Evolutionary conservation across 2,797 vertebrate genomes (phyloP), one percentile per base, ranked within the genome.

Genomic region (Phrynocephalus guinanensis): DNA sequence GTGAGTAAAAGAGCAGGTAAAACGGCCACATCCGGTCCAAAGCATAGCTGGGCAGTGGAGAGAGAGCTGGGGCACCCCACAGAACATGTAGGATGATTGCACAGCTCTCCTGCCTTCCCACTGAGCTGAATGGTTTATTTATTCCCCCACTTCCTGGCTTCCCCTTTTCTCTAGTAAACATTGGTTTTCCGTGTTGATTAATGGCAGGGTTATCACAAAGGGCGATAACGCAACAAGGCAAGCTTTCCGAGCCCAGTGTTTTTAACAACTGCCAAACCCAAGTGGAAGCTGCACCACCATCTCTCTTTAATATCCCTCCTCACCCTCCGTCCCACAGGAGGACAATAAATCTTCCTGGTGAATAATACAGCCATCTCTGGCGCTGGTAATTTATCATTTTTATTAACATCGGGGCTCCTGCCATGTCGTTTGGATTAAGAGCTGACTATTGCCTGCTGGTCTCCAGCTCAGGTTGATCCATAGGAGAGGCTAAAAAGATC

Each of bases 251-350:
- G 86, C 81, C 88, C 73, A 85, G 48, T 91, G 33, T 92, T 93
- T 95, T 94, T 80, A 94, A 88, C 63, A 90, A 83, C 63, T 90
- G 7, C 90, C 24, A 33, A 89, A 93, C 80, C 71, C 33, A 88
- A 92, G 86, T 88, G 30, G 3, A 90, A 82, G 87, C 81, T 93
- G 93, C 89, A 91, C 88, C 90, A 81, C 70, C 73, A 72, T 83
- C 84, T 90, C 72, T 91, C 91, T 93, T 94, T 91, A 94, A 93
- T 93, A 66, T 90, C 88, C 91, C 81, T 88, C 90, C 87, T 92
- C 82, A 90, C 92, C 86, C 67, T 90, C 22, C 13, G 1, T 93
- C 92, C 85, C 88, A 93, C 83, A 84, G 78, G 63, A 70, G 52
- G 87, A 66, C 77, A 90, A 94, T 92, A 91, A 85, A 90, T 93